These are phyloP conservation scores for Nasonia giraulti DNA, from an alignment of 1,140 invertebrate genomes.

Conservation along the genomic window DNA sequence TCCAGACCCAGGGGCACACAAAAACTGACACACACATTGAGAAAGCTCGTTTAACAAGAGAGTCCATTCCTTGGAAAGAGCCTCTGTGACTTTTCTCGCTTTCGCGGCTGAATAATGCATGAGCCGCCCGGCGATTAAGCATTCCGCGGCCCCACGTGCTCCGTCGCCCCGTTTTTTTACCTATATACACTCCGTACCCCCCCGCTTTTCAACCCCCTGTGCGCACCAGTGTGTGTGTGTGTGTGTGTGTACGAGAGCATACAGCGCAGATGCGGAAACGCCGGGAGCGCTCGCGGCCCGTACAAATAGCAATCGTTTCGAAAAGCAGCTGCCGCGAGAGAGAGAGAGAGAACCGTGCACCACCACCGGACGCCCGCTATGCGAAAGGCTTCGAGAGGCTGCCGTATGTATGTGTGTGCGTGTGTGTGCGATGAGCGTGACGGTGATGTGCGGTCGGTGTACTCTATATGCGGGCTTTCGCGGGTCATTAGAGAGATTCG, in stretches of 20 bases:
- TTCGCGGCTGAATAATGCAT: slow-evolving; percentile 43
- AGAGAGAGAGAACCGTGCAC: neutral
- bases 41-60: slow-evolving; percentile 12
- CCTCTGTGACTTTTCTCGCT: slow-evolving; percentile 26
- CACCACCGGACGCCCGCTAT: neutral
- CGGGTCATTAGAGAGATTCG: no score
- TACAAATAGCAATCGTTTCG: slow-evolving; percentile 26
- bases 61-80: slow-evolving; percentile 24
- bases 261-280: slow-evolving; percentile 8
- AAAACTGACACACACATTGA: neutral
- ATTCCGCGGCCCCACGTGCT: slow-evolving; percentile 13
- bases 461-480: no score
- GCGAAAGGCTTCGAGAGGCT: neutral
- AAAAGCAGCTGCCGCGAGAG: slow-evolving; percentile 10
- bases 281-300: neutral
- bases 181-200: neutral
- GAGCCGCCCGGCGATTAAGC: slow-evolving; percentile 38
- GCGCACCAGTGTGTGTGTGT: no score
- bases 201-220: neutral
- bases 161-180: neutral
- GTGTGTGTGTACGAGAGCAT: no score
- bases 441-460: no score
- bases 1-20: neutral
- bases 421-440: no score
- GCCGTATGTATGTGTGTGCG: neutral